Conservation (phyloP, 2,888 invertebrate genomes). For the Oligia fasciuncula region DNA sequence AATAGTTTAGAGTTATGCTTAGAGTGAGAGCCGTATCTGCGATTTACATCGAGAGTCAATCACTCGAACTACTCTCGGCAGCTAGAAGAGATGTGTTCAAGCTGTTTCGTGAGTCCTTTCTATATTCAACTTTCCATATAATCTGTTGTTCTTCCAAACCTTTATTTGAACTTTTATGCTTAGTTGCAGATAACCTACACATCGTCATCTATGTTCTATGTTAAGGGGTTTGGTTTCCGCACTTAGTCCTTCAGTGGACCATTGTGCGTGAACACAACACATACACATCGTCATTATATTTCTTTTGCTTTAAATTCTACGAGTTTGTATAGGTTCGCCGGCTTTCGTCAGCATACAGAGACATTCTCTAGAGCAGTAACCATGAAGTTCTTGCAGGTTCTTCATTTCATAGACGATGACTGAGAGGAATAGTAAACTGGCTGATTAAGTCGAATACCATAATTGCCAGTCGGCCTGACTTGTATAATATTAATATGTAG, state of each 20-base stretch:
- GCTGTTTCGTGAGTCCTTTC: conserved; percentile 75
- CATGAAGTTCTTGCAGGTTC: background rate
- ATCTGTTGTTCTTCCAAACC: background rate
- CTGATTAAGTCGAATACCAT: background rate
- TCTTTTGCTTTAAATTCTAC: background rate
- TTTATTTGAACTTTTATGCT: conserved; percentile 13
- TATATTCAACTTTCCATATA: background rate
- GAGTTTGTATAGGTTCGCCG: background rate
- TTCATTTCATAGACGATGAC: background rate
- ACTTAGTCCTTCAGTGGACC: no score
- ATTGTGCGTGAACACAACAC: no score
- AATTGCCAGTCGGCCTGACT: background rate
- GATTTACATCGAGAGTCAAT: conserved; percentile 76
- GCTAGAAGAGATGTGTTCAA: conserved; percentile 76
- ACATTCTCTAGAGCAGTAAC: background rate
- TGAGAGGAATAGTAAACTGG: background rate
- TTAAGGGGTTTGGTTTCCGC: no score
- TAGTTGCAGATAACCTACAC: conserved; percentile 21
- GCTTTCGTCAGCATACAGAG: background rate
- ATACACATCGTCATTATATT: conserved; percentile 1
- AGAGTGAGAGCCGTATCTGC: conserved; percentile 80
- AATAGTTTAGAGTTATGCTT: conserved; percentile 74
- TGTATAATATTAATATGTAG: background rate
- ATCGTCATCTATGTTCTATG: no score
- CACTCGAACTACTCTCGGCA: conserved; percentile 72